Evolutionary conservation across 1,140 invertebrate species (phyloP).

Genomic region (Drosophila biarmipes): DNA sequence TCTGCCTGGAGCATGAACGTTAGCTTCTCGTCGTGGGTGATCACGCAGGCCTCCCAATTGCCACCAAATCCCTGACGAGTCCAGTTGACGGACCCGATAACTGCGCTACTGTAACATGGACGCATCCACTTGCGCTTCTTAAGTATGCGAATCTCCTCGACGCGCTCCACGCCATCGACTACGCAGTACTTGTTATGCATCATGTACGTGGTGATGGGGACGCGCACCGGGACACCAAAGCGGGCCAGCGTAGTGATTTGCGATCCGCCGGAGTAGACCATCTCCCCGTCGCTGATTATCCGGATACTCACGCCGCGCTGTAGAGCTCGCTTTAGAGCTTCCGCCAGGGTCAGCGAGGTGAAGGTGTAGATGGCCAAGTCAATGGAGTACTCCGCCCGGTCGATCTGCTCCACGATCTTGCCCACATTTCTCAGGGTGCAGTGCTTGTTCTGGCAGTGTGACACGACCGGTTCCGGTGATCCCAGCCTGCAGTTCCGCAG

Average conservation of each 20-base stretch:
- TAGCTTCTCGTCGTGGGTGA: constrained; percentile 36
- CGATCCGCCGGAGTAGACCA: constrained; percentile 43
- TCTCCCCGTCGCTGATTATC: constrained; percentile 64
- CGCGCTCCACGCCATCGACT: constrained; percentile 48
- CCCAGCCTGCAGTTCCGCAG: not conserved
- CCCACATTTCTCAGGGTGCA: constrained; percentile 33
- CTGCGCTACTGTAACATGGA: constrained; percentile 6
- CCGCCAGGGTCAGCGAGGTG: constrained; percentile 13
- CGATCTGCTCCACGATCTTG: constrained; percentile 42
- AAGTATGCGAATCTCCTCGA: constrained; percentile 18
- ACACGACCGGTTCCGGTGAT: too few relatives aligned
- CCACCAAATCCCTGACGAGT: constrained; percentile 57
- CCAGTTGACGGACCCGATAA: constrained; percentile 74
- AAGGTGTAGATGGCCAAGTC: constrained; percentile 76
- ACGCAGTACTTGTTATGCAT: constrained; percentile 81
- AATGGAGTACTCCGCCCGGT: constrained; percentile 60
- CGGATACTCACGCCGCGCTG: constrained; percentile 56
- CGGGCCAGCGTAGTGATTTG: constrained; percentile 23
- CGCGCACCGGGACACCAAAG: constrained; percentile 43
- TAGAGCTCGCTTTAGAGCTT: constrained; percentile 45
- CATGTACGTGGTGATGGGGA: constrained; percentile 28
- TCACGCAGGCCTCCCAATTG: constrained; percentile 71
- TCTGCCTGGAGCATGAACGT: constrained; percentile 43
- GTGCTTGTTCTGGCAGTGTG: constrained; percentile 33
- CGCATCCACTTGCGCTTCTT: constrained; percentile 6